Evolutionary conservation across 1,140 invertebrate genomes (phyloP), one percentile per base, ranked within the genome.

Genomic region (Drosophila insularis): DNA sequence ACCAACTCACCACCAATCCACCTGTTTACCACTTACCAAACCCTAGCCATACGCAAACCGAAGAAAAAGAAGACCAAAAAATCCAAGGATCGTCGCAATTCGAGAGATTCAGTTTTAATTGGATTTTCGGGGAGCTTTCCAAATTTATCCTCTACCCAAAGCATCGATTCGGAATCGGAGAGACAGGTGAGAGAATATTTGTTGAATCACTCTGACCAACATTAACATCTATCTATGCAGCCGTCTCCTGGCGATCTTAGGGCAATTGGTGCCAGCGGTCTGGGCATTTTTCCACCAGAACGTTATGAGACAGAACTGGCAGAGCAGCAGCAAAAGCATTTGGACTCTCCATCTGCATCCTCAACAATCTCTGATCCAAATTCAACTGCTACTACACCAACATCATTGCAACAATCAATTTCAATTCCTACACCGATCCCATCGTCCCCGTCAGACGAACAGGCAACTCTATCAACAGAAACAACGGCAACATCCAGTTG

Each of bases 231-330:
- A 11, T 31, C 31, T 53, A 31, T 54, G 40, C 56, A 69, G 32
- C 66, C 81, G 56, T 63, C 80, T 54, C 59, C 72, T 14, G 67
- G 59, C 53, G 68, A 81, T 54, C 58, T 81, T 27, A 71, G 43
- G 35, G 60, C 69, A 11, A 40, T 79, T 7, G 54, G 64, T 62
- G 62, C 59, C 17, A 79, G 71, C 19, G 82, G 82, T 40, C 69
- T 87, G 4, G 59, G 62, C 63, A 62, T 82, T 27, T 86, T 77
- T 55, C 82, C 43, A 21, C 82, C 40, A 58, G 82, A 46, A 50
- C 43, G 43, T 2, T 19, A 50, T 10, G 75, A 74, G 40, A 43
- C 55, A 55, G 64, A 23, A 17, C 32, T n/a, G 50, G 39, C 37
- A 17, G 4, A 58, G 17, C 21, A 63, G 37, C 46, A 40, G 39